A percentile compares a stretch with the other conserved stretches of the same genome.
Evolutionary conservation across 2,888 invertebrate species (phyloP).

Genomic region (Gastracanthus pulcherrimus): DNA sequence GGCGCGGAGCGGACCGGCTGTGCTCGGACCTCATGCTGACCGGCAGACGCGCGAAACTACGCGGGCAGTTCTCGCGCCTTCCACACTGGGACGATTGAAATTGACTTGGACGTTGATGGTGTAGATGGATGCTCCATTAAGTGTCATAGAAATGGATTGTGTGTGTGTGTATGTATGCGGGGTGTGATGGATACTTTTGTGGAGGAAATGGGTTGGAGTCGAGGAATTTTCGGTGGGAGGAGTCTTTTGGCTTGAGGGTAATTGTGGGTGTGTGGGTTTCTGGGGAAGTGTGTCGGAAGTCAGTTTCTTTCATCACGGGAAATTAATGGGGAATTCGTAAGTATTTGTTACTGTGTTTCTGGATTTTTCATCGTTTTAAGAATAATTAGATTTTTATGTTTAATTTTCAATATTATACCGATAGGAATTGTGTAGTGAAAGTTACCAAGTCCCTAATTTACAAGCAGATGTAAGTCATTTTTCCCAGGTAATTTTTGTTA

Average conservation of each 20-base stretch:
- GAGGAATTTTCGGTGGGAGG: not conserved
- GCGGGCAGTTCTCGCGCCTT: not conserved
- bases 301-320: not conserved
- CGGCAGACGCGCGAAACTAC: conserved; percentile 14
- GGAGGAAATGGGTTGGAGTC: not conserved
- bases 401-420: too few species aligned
- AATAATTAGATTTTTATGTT: too few species aligned
- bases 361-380: not conserved
- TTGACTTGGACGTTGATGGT: too few species aligned
- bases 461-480: too few species aligned
- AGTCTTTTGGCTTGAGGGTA: not conserved
- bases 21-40: conserved; percentile 32
- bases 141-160: conserved; percentile 1
- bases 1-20: conserved; percentile 1
- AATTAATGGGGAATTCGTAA: not conserved
- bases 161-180: too few species aligned
- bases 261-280: not conserved
- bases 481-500: too few species aligned
- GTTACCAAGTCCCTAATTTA: too few species aligned
- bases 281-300: not conserved
- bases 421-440: too few species aligned
- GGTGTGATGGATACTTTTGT: not conserved
- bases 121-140: not conserved
- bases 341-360: too few species aligned
- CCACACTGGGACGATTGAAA: not conserved